Percentiles rank a stretch among this genome's conserved stretches.
Conservation (phyloP, 2,888 invertebrate genomes). For the Xylota sylvarum region DNA sequence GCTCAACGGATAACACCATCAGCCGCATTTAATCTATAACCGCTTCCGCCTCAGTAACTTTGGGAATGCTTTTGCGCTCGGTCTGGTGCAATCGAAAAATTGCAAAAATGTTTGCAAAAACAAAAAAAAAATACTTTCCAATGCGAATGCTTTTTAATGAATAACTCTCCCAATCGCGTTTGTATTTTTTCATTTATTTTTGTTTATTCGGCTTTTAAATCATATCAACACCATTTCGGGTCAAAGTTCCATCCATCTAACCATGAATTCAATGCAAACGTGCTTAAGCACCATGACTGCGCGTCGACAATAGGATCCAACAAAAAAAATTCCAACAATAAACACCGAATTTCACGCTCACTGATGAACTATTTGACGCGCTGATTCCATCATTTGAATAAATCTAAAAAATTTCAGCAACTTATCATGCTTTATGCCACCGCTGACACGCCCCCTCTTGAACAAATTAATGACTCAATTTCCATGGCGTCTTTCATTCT, state of each 20-base stretch:
- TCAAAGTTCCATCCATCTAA: not conserved
- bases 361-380: conserved; percentile 10
- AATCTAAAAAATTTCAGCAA: conserved; percentile 9
- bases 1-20: too few species aligned
- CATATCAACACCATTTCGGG: conserved; percentile 1
- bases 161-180: not conserved
- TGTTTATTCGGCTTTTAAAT: not conserved
- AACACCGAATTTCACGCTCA: conserved; percentile 28
- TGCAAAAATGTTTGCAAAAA: not conserved
- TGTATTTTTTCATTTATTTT: not conserved
- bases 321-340: not conserved
- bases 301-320: not conserved
- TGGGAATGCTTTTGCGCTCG: not conserved
- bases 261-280: conserved; percentile 1
- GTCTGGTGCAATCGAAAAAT: not conserved
- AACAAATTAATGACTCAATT: conserved; percentile 20
- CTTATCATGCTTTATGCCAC: conserved; percentile 15
- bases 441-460: not conserved
- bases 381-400: conserved; percentile 1
- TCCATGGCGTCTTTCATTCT: not conserved
- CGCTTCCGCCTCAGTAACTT: not conserved
- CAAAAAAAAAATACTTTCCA: not conserved
- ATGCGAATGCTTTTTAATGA: not conserved
- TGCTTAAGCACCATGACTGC: conserved; percentile 18
- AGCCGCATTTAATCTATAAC: too few species aligned